A percentile compares a stretch with the other conserved stretches of the same genome.
Evolutionary conservation across 2,888 invertebrate genomes (phyloP).

Genomic region (Diplazon laetatorius): DNA sequence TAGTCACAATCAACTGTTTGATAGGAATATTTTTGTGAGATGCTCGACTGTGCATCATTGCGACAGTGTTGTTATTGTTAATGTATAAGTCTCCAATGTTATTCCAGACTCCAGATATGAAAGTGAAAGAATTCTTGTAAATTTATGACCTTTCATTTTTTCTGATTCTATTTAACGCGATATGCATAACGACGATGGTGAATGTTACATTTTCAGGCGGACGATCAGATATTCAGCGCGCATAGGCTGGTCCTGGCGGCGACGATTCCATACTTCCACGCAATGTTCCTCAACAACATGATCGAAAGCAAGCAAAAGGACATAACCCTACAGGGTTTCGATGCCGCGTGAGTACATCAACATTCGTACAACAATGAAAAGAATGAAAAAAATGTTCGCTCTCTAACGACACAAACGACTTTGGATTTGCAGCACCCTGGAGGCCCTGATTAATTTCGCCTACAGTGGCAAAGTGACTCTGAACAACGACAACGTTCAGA

Average conservation of each 20-base stretch:
- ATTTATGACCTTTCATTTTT: too few species aligned
- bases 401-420: neutral
- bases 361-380: neutral
- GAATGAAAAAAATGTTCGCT: neutral
- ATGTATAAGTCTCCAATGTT: too few species aligned
- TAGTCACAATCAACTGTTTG: neutral
- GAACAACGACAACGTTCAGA: constrained; percentile 91
- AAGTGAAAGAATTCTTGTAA: too few species aligned
- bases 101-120: too few species aligned
- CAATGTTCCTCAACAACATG: constrained; percentile 96
- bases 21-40: too few species aligned
- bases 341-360: constrained; percentile 85
- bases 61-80: too few species aligned
- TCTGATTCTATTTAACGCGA: too few species aligned
- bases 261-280: constrained; percentile 94
- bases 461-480: constrained; percentile 91
- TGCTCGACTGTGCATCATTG: too few species aligned
- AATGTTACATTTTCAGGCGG: constrained; percentile 85
- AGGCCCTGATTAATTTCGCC: constrained; percentile 92
- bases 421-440: constrained; percentile 86
- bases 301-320: constrained; percentile 91
- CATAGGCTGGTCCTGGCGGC: constrained; percentile 93
- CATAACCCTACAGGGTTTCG: constrained; percentile 92
- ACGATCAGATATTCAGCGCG: constrained; percentile 90
- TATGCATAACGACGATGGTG: neutral